phyloP scores from a whole-genome alignment of 2,113 vertebrate genomes.

The Drymodes brunneopygia region DNA sequence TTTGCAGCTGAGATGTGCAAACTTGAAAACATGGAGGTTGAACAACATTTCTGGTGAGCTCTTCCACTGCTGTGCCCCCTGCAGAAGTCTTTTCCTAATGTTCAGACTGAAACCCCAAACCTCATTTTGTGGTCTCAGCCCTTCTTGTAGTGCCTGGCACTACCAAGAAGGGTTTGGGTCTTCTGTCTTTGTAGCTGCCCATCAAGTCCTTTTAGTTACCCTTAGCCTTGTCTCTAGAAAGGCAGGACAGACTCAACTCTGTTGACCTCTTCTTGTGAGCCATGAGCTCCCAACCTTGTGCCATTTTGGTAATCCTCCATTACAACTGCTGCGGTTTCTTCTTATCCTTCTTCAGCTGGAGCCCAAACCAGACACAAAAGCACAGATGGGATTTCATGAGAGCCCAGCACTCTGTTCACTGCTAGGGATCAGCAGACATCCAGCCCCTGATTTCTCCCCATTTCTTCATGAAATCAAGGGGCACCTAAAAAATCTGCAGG shows the following conservation, averaged over 20 bases:
- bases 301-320: neutral
- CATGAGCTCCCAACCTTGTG: fast-evolving
- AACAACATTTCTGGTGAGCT: neutral
- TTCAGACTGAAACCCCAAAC: neutral
- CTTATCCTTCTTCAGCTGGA: neutral
- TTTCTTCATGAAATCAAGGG: neutral
- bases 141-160: neutral
- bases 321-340: neutral
- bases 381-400: neutral
- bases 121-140: neutral
- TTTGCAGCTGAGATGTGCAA: neutral
- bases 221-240: neutral
- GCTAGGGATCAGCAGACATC: neutral
- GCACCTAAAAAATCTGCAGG: neutral
- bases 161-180: neutral
- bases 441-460: neutral
- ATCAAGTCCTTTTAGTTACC: neutral
- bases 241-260: neutral
- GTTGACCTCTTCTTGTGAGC: neutral
- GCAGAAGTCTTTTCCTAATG: neutral
- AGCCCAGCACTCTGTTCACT: neutral
- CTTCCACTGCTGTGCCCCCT: neutral
- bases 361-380: neutral
- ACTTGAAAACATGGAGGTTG: neutral
- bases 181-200: neutral